Conservation (phyloP, 2,797 vertebrate species). For the Melanotaenia pygmaea region DNA sequence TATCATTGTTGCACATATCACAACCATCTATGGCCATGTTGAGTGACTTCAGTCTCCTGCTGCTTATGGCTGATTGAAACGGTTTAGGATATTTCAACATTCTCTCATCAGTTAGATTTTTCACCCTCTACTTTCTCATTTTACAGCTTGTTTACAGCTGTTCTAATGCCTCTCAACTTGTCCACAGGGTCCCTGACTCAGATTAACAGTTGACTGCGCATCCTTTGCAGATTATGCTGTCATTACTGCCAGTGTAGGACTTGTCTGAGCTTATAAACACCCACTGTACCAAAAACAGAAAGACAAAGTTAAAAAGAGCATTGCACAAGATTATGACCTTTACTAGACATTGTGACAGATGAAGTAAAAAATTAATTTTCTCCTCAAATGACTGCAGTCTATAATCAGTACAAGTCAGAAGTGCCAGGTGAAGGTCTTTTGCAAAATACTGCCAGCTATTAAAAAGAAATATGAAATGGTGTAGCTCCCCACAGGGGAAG, state of each 20-base stretch:
- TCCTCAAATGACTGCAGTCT: conserved; percentile 65
- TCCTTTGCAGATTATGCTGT: conserved; percentile 24
- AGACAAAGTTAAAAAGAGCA: neutral
- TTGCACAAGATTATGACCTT: conserved; percentile 41
- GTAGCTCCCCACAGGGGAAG: conserved; percentile 48
- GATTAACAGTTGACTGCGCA: conserved; percentile 42
- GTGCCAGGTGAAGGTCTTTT: conserved; percentile 60
- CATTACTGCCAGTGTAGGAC: neutral
- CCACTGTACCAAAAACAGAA: neutral
- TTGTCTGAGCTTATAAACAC: neutral
- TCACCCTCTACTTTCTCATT: conserved; percentile 54
- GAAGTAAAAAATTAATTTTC: conserved; percentile 66
- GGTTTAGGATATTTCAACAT: conserved; percentile 58
- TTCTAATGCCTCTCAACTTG: conserved; percentile 38
- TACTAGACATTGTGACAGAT: conserved; percentile 29
- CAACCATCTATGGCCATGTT: conserved; percentile 55
- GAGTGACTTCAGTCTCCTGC: conserved; percentile 55
- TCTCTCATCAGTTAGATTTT: conserved; percentile 46
- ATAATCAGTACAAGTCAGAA: conserved; percentile 62
- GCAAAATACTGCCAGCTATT: conserved; percentile 62
- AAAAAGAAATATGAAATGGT: conserved; percentile 67
- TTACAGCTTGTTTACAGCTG: conserved; percentile 61
- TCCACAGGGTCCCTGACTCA: conserved; percentile 28
- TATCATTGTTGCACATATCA: conserved; percentile 72
- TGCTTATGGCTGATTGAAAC: conserved; percentile 76